Base-by-base conservation (phyloP, 2,113 vertebrate genomes). In the Chaetodon auriga region DNA sequence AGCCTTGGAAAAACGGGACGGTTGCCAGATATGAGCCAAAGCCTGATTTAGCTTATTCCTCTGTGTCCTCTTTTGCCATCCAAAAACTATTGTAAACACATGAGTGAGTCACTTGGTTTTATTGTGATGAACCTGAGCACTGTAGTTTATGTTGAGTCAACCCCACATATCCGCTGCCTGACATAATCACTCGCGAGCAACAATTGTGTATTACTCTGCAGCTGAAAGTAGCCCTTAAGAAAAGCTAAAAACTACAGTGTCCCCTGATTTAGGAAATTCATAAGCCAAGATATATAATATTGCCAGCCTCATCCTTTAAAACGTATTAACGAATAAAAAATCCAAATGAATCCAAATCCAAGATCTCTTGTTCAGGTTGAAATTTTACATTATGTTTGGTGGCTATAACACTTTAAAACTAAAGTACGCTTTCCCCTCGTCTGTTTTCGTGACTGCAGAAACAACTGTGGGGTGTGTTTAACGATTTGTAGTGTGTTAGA, bases 401-500 rank as follows among this genome's bases (percentile, higher is more conserved):
- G 10, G 57, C n/a, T 49, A 1, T n/a, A 51, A 71, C 0, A 10
- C 35, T 53, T 70, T 45, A 16, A 38, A 48, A 55, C 0, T 35
- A 45, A 68, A 68, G 45, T 4, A 10, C 21, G 1, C 21, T n/a
- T 18, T 54, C 12, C 1, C 10, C 48, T 54, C 21, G 14, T 60
- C 38, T 68, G 53, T 62, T 41, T 8, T 41, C 5, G 6, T 41
- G 51, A 64, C 38, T 63, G 43, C 7, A 62, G 35, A 21, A 13
- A 21, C 19, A 62, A 58, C 25, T 60, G 21, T 36, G 66, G 54
- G 46, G 13, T 66, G 19, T 66, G 21, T 75, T 75, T 60, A 63
- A 63, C 87, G 8, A 69, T 66, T 66, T 74, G 6, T 7, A 58
- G 9, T 43, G 71, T 71, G 57, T 4, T 80, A 14, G 21, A 57